Base-by-base conservation (phyloP, 2,113 vertebrate species). In the Heterotis niloticus region DNA sequence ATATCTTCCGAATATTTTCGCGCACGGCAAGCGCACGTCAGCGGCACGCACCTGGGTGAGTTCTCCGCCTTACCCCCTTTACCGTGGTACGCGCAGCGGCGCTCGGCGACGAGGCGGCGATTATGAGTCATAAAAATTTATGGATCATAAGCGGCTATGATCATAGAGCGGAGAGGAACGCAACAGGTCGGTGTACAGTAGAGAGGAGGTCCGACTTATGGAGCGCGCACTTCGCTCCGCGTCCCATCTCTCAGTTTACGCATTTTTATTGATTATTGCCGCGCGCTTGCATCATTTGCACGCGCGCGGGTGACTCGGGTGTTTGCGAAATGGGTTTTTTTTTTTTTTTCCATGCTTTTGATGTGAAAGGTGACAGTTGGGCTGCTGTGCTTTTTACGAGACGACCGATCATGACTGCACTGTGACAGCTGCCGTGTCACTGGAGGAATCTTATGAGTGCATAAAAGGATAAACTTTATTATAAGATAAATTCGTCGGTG, bases 141-240 rank as follows among this genome's bases (percentile, higher is more conserved):
- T 93, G 91, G 92, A 91, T 93, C 91, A 92, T 93, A 92, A 92
- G 89, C 90, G 91, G 89, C 90, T 92, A 93, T 93, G 90, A 92
- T 90, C 87, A 87, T 88, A 86, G 70, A 77, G 82, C 82, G 89
- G 88, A 90, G 88, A 74, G 81, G 86, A 84, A 88, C 82, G 90
- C 92, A 92, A 93, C 91, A 92, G 90, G 92, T 92, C 86, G 82
- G 56, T 72, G 88, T 92, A 92, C 92, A 92, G 92, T 91, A 91
- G 81, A 86, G 87, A 81, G 86, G 76, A 77, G 86, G 86, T 86
- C 87, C 88, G 87, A 84, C 65, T 79, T 84, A 67, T 54, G 66
- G 75, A 51, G 70, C 66, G 69, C 56, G 66, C n/a, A n/a, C 64
- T 79, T 74, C 24, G 67, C 73, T 75, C 34, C 34, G 34, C 34